Base-by-base conservation (phyloP, 2,888 invertebrate species). In the Drosophila birchii region DNA sequence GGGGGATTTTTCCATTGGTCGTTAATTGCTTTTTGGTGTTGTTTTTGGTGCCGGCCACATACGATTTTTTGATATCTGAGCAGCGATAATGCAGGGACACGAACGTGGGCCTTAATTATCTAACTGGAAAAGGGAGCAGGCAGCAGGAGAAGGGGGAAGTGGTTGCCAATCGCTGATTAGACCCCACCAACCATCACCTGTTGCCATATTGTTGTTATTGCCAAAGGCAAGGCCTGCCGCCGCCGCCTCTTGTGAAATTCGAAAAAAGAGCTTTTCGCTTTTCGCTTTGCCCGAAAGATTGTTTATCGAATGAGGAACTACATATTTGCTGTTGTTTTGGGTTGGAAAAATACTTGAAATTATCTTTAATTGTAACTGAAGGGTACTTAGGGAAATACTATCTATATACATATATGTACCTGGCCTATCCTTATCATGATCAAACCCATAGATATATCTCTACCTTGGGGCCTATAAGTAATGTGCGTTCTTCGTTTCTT, bases 151-250 rank as follows among this genome's bases (percentile, higher is more conserved):
- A 26, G 47, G 43, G 38, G 56, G 63, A 20, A 29, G 51, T 45
- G 45, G 80, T 85, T 64, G 62, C 68, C 69, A 76, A 78, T 58
- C 43, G 67, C 86, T 85, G 84, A 85, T 85, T 88, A 82, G 76
- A 36, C 43, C 59, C 26, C 26, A 45, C 47, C 49, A 32, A 6
- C 51, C 51, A 34, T 20, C 49, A 9, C 70, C 77, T 78, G 79
- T 73, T 76, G 75, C 56, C 58, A 53, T 68, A 51, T 36, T 39
- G 63, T 64, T 44, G 84, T 67, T 29, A 64, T 70, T 61, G 20
- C 41, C 18, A 41, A 45, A 45, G 45, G 26, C 18, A 41, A 45
- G 26, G 26, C 26, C 45, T 26, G 16, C 47, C 6, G 63, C 36
- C 67, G 70, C 49, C 20, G 63, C 36, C 67, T 80, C 68, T 81